Base-by-base conservation (phyloP, 2,113 vertebrate genomes). In the Globicephala melas region DNA sequence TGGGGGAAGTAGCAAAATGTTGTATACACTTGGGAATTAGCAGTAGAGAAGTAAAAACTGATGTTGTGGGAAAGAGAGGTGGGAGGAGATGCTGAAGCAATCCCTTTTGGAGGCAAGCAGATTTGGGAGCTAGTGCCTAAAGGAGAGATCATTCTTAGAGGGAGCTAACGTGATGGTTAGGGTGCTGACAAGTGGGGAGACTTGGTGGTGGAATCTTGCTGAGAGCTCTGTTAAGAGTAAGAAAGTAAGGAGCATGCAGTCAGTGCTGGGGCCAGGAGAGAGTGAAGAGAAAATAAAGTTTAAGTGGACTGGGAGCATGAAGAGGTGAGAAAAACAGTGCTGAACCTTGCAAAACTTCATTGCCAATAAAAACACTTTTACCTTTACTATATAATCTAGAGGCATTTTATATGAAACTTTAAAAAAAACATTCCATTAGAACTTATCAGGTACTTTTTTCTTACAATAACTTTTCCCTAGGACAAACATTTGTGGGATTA, bases 141-240 rank as follows among this genome's bases (percentile, higher is more conserved):
- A 28, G 23, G 62, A 41, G 8, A 21, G 11, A 13, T 7, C 21
- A 2, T 26, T 18, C 15, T 26, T 36, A 13, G 60, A 44, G 23
- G 1, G 12, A 33, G 18, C 17, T 26, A 17, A 31, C 4, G 0
- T 5, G 26, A 10, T 3, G 15, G 1, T 5, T 33, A 18, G 53
- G 26, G 2, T 53, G 10, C 6, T 23, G 25, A 15, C 8, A 21
- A 3, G 81, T 12, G 23, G 5, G 7, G 13, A 36, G 28, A 11
- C 31, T 31, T 13, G 28, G 12, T 25, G 26, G 26, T 81, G 17
- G 28, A 6, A 25, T 28, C 31, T 17, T 38, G 12, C 10, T 47
- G 25, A 21, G 23, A 44, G 8, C 11, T 41, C 20, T 33, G 13
- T 18, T 68, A 14, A 21, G 2, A 31, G 47, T 14, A 36, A 28